phyloP scores from a whole-genome alignment of 2,797 vertebrate genomes.

The Bufotes viridis region DNA sequence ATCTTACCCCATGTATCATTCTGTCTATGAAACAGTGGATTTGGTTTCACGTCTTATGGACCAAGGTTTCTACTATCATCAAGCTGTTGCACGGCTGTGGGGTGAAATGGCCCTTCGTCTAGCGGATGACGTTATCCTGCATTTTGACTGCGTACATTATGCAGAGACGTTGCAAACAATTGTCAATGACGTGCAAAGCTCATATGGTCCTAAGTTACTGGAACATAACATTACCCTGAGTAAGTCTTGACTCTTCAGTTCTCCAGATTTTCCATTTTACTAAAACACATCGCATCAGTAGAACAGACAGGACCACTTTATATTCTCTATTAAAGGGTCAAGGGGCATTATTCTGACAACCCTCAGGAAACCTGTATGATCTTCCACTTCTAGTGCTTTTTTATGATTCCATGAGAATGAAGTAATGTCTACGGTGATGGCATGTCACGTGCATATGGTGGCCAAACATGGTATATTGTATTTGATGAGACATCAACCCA shows the following conservation, averaged over 20 bases:
- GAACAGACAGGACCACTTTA: no score
- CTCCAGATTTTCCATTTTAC: no score
- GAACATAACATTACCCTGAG: constrained; percentile 33
- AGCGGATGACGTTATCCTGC: constrained; percentile 46
- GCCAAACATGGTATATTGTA: no score
- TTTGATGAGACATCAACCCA: no score
- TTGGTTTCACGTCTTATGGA: constrained; percentile 57
- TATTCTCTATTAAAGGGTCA: no score
- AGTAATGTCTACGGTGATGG: no score
- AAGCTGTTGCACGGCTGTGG: constrained; percentile 54
- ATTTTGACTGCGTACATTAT: constrained; percentile 55
- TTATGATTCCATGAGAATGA: no score
- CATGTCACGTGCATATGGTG: no score
- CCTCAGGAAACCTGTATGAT: no score
- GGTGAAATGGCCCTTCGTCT: constrained; percentile 54
- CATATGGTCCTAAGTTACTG: constrained; percentile 36
- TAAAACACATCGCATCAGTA: no score
- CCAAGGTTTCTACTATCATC: constrained; percentile 57
- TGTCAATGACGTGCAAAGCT: constrained; percentile 40
- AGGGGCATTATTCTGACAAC: no score
- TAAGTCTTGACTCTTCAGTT: constrained; percentile 1
- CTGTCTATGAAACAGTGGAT: constrained; percentile 59
- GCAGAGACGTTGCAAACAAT: constrained; percentile 45
- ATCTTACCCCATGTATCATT: constrained; percentile 61
- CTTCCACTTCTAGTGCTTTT: no score